Evolutionary conservation across 2,888 invertebrate species (phyloP), one percentile per base, ranked within the genome.

Genomic region (Caenorhabditis doughertyi): DNA sequence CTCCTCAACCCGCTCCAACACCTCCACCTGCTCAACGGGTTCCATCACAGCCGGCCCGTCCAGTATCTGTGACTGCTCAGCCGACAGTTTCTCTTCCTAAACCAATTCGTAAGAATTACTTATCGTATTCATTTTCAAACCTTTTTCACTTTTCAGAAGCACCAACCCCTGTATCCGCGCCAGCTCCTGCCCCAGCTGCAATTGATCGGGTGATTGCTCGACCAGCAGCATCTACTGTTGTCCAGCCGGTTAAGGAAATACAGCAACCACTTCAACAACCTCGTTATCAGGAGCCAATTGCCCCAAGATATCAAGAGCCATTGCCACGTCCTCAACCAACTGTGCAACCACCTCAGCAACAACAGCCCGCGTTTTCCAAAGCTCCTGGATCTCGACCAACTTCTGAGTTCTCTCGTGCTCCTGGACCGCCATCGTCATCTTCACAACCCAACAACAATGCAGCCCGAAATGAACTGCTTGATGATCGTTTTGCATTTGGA

Each of bases 191-290:
- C 16, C 65, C n/a, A 47, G n/a, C n/a, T n/a, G n/a, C n/a, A n/a
- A n/a, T 62, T 21, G 79, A 79, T 42, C 70, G 70, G 49, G 79
- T 79, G 11, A 71, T 70, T 39, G 79, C 79, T 47, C 51, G 62
- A 8, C 56, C 76, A 18, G 25, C 27, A 3, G 58, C 76, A n/a
- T 67, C 80, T 8, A 44, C 60, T 13, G 39, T 60, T 16, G 71
- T 74, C 21, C 74, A 70, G 32, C 81, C 77, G 5, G 44, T 67
- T 18, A 71, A 76, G n/a, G 53, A 29, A 27, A 11, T n/a, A 1
- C 42, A 58, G 42, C 68, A 68, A 11, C 67, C 58, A 23, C 32
- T 72, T 35, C 16, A 27, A 18, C 64, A 62, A 11, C 35, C 47
- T 32, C 60, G 32, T 16, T 42, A 62, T 1, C 62, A 47, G 2